Evolutionary conservation across 2,113 vertebrate species (phyloP).

Genomic region (Macaca fascicularis): T2T-MFA8v1.1 NC_088395.1:54324001-54324500

Average conservation of each 20-base stretch:
- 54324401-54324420: background rate
- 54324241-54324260: background rate
- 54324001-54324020: background rate
- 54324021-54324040: too few relatives aligned
- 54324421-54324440: background rate
- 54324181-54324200: too few relatives aligned
- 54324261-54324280: background rate
- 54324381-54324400: background rate
- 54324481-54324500: background rate
- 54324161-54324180: too few relatives aligned
- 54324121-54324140: too few relatives aligned
- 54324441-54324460: background rate
- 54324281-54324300: background rate
- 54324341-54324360: background rate
- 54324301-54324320: background rate
- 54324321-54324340: background rate
- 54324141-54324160: too few relatives aligned
- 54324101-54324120: too few relatives aligned
- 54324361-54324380: background rate
- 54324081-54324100: too few relatives aligned
- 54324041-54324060: too few relatives aligned
- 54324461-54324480: background rate
- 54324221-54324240: too few relatives aligned
- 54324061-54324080: too few relatives aligned
- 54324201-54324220: too few relatives aligned